These are phyloP conservation scores for Xestia rhomboidea DNA, from an alignment of 2,888 invertebrate genomes.

Conservation along the genomic window DNA sequence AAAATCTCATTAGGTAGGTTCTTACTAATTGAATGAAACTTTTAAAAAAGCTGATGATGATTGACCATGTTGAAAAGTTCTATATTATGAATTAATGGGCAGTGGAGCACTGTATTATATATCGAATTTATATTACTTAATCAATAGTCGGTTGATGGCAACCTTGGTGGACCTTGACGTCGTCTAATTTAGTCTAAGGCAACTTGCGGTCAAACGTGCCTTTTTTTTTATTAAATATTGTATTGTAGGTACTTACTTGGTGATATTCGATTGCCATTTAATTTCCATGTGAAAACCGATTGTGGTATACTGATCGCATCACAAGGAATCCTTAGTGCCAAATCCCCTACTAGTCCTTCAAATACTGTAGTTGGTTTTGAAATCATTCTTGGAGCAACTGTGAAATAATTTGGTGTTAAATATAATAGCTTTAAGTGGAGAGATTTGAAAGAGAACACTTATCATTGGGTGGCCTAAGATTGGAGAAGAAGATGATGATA, in stretches of 20 bases:
- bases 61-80: not conserved
- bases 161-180: not conserved
- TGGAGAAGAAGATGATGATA: not conserved
- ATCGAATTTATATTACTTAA: not conserved
- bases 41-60: not conserved
- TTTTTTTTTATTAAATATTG: not conserved
- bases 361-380: not conserved
- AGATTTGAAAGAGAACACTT: not conserved
- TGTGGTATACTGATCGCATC: constrained; percentile 41
- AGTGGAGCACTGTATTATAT: not conserved
- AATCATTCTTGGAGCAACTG: constrained; percentile 15
- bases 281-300: constrained; percentile 47
- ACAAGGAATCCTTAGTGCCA: constrained; percentile 54
- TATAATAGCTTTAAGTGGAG: not conserved
- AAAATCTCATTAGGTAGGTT: not conserved
- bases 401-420: not conserved
- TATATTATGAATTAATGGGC: not conserved
- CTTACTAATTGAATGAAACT: not conserved
- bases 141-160: not conserved
- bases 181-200: not conserved
- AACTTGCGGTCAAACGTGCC: not conserved
- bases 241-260: constrained; percentile 42
- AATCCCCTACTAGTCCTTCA: constrained; percentile 29
- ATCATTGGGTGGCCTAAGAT: not conserved
- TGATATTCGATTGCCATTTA: constrained; percentile 20